Base-by-base conservation (phyloP, 53 echinoderm and acorn worm genomes). In the Zoroaster sp. region DNA sequence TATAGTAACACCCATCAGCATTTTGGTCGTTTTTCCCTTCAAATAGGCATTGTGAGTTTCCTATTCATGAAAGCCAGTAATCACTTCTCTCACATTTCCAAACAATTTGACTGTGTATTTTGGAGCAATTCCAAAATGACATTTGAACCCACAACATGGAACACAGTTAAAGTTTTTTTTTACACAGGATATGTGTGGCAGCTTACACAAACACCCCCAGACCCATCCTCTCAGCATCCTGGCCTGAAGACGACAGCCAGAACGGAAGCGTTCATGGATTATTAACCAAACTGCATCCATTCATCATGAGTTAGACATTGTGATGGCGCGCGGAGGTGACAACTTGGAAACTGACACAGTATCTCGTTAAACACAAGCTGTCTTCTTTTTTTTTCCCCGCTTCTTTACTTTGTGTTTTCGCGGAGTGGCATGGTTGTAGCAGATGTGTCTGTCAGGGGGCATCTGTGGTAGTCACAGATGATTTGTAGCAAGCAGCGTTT, bases 221-320 rank as follows among this genome's bases (percentile, higher is more conserved):
- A 25, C 63, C 63, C 63, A 59, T 59, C 43, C 66, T 42, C 40
- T 31, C 28, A 6, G 68, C 43, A 44, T 82, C 65, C 43, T 14
- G 42, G 31, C 23, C 43, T 66, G 17, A 40, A 82, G 66, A 82
- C 67, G 67, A 66, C 59, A 66, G 5, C 33, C 85, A 42, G 70
- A 85, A 85, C 85, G 85, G 85, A 85, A 85, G 85, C 71, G 35
- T 85, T 85, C 85, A 85, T 85, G 85, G 85, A 85, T 85, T 85
- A 85, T 85, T 85, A 85, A 85, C 85, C 49, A 71, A 85, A 33
- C 71, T 10, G 49, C 46, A 71, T n/a, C 85, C 85, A 85, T 85
- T 70, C 85, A 85, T 85, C 85, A 85, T 51, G 85, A 10, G 46
- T 3, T 13, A 47, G 71, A 59, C 49, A 35, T 47, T 71, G 85